Percentiles rank a stretch among this genome's conserved stretches.
phyloP scores from a whole-genome alignment of 1,140 invertebrate genomes.

The Zaprionus gabonicus region DNA sequence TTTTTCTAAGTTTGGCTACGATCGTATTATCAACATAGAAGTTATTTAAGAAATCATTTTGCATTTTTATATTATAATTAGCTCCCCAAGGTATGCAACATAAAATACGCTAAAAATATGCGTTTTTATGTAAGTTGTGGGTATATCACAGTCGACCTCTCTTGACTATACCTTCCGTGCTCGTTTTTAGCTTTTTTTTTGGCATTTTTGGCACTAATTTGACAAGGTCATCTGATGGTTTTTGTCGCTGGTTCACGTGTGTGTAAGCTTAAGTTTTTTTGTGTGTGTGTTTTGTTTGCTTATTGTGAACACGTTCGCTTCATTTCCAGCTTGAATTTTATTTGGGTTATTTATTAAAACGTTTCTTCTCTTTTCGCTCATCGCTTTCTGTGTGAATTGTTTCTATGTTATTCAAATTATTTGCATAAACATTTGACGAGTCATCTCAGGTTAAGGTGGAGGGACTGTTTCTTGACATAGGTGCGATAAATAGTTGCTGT shows the following conservation, averaged over 20 bases:
- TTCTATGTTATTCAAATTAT: conserved; percentile 44
- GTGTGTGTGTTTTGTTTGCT: conserved; percentile 8
- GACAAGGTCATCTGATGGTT: conserved; percentile 63
- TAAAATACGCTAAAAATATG: too few relatives aligned
- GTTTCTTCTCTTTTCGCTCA: background rate
- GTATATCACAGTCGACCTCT: too few relatives aligned
- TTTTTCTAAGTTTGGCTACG: too few relatives aligned
- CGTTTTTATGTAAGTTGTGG: too few relatives aligned
- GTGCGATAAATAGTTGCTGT: conserved; percentile 71
- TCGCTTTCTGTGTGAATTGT: conserved; percentile 20
- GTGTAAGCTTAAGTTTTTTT: background rate
- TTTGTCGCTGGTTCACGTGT: conserved; percentile 17
- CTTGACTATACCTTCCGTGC: background rate
- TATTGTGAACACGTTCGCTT: conserved; percentile 43
- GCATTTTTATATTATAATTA: too few relatives aligned
- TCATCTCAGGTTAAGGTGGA: conserved; percentile 10
- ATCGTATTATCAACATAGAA: too few relatives aligned
- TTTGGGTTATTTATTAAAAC: conserved; percentile 41
- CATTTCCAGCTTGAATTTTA: conserved; percentile 36
- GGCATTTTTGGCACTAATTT: conserved; percentile 77
- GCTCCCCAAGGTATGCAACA: too few relatives aligned
- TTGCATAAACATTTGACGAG: conserved; percentile 71
- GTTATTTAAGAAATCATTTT: too few relatives aligned
- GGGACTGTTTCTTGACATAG: conserved; percentile 32
- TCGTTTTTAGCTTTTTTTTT: conserved; percentile 45